A percentile compares a stretch with the other conserved stretches of the same genome.
phyloP scores from a whole-genome alignment of 2,113 vertebrate species.

The Euleptes europaea region DNA sequence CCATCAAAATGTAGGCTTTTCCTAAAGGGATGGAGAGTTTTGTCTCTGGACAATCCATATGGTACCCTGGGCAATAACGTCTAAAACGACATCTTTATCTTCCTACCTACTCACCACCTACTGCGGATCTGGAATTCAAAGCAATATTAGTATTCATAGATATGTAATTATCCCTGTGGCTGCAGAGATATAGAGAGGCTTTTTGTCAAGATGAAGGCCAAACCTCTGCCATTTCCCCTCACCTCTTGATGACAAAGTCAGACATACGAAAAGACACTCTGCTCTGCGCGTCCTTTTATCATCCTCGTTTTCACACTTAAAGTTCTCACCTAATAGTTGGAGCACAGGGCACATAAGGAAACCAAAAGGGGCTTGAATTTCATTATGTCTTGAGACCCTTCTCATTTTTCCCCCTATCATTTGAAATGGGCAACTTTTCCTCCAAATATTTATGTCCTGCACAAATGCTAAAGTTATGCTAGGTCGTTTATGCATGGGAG shows the following conservation, averaged over 20 bases:
- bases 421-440: slow-evolving; percentile 37
- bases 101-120: slow-evolving; percentile 12
- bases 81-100: slow-evolving; percentile 55
- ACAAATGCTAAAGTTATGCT: slow-evolving; percentile 17
- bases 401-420: neutral
- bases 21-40: neutral
- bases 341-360: neutral
- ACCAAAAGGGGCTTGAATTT: slow-evolving; percentile 9
- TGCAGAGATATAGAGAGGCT: neutral
- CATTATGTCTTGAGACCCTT: slow-evolving; percentile 30
- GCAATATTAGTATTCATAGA: slow-evolving; percentile 4
- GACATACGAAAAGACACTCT: neutral
- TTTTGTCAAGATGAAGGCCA: slow-evolving; percentile 28
- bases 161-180: slow-evolving; percentile 33
- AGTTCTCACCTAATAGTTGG: slow-evolving; percentile 34
- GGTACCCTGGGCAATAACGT: slow-evolving; percentile 46
- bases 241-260: slow-evolving; percentile 25
- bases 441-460: slow-evolving; percentile 32
- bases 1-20: neutral
- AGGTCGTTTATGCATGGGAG: no score
- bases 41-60: slow-evolving; percentile 52
- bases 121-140: slow-evolving; percentile 24
- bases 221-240: slow-evolving; percentile 12
- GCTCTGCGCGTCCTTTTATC: slow-evolving; percentile 14
- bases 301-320: slow-evolving; percentile 16